Conservation (phyloP, 2,113 vertebrate species). For the Anarrhichthys ocellatus region DNA sequence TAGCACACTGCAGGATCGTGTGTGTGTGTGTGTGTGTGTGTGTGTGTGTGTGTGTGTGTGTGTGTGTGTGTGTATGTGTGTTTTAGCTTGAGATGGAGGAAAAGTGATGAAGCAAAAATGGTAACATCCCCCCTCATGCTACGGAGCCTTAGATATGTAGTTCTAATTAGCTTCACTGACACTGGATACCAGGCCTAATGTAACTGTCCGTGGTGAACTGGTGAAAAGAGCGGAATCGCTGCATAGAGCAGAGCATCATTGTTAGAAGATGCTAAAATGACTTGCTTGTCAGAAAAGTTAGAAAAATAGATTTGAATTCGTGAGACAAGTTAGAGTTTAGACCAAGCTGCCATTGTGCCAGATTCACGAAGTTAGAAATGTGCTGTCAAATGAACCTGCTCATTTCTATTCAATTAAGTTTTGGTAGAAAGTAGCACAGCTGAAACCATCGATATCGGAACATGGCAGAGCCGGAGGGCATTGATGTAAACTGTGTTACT, state of each 20-base stretch:
- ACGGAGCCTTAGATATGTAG: neutral
- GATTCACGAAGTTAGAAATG: neutral
- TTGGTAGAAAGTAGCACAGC: neutral
- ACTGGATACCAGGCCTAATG: neutral
- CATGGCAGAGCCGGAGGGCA: neutral
- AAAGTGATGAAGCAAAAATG: slow-evolving; percentile 4
- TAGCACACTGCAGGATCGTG: slow-evolving; percentile 30
- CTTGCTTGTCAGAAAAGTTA: neutral
- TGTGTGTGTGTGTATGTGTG: no score
- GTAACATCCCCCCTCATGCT: neutral
- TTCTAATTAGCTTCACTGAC: neutral
- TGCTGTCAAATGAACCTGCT: neutral
- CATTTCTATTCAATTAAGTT: neutral
- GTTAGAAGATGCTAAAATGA: neutral
- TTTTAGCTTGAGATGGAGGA: neutral
- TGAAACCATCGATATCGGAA: slow-evolving; percentile 26
- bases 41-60: no score
- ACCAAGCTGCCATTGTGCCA: neutral
- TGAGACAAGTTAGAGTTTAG: neutral
- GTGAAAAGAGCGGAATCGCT: neutral
- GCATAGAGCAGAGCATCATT: neutral
- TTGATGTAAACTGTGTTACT: slow-evolving; percentile 11
- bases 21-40: no score
- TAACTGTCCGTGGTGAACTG: neutral
- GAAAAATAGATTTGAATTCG: neutral